These are phyloP conservation scores for Drosophila pandora DNA, from an alignment of 1,140 invertebrate genomes.

Conservation along the genomic window DNA sequence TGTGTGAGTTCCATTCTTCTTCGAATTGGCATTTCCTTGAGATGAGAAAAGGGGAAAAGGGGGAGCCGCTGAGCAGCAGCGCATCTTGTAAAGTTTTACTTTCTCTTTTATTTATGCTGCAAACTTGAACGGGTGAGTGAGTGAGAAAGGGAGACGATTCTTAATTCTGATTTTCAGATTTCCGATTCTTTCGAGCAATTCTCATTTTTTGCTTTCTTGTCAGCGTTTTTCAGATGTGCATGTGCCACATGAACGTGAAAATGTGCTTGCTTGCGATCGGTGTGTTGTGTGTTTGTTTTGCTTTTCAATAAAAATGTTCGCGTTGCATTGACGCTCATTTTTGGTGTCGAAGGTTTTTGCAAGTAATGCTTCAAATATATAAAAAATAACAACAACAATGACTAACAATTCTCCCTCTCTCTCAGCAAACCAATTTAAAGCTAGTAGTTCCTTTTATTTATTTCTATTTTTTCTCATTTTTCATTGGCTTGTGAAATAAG, in stretches of 20 bases:
- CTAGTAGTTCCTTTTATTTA: not conserved
- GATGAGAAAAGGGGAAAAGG: constrained; percentile 5
- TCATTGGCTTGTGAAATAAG: constrained; percentile 44
- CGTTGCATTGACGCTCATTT: constrained; percentile 50
- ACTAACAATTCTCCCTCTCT: not conserved
- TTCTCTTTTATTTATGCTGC: constrained; percentile 79
- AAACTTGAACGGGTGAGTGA: constrained; percentile 26
- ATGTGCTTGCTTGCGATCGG: constrained; percentile 14
- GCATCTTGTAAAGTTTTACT: constrained; percentile 67
- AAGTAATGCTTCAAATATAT: constrained; percentile 43
- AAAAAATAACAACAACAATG: constrained; percentile 9
- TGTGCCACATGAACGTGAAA: not conserved
- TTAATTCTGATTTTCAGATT: constrained; percentile 23
- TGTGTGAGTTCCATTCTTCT: constrained; percentile 50
- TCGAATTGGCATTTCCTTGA: constrained; percentile 40
- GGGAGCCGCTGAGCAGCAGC: not conserved
- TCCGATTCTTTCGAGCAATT: constrained; percentile 42
- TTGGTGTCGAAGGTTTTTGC: constrained; percentile 45
- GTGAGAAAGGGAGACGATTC: constrained; percentile 8
- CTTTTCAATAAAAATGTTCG: constrained; percentile 46
- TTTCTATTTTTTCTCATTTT: not conserved
- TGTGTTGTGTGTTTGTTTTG: constrained; percentile 27
- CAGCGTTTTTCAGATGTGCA: constrained; percentile 39
- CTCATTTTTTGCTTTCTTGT: constrained; percentile 51
- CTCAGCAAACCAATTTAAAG: constrained; percentile 6